These are phyloP conservation scores for Ifrita kowaldi DNA, from an alignment of 2,113 vertebrate species.

Conservation along the genomic window DNA sequence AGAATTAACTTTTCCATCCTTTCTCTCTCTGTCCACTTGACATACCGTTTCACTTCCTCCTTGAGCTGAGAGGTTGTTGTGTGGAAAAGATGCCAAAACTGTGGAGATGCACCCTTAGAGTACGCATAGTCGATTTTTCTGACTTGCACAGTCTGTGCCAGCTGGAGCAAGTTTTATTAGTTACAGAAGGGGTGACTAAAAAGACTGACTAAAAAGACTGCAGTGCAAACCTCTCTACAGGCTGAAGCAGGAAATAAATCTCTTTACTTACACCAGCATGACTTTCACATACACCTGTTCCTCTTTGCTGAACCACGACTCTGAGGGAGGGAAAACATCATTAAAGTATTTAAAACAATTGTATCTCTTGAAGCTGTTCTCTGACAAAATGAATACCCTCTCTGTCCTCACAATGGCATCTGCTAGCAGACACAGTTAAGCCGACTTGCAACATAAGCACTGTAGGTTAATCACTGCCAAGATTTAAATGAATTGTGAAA, in stretches of 20 bases:
- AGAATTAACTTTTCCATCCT: not conserved
- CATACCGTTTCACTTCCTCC: not conserved
- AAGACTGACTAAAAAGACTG: not conserved
- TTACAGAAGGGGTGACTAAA: not conserved
- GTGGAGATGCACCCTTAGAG: not conserved
- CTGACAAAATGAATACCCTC: not conserved
- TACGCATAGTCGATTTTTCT: not conserved
- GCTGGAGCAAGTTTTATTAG: not conserved
- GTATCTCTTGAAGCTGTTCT: not conserved
- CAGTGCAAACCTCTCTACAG: not conserved
- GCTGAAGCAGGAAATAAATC: not conserved
- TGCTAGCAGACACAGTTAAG: not conserved
- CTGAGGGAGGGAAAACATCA: not conserved
- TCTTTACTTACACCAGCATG: not conserved
- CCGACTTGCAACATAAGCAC: not conserved
- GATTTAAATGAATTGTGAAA: not conserved
- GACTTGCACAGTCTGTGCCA: not conserved
- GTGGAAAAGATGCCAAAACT: not conserved
- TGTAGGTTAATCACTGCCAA: not conserved
- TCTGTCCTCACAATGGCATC: not conserved
- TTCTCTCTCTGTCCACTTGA: not conserved
- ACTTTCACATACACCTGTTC: not conserved
- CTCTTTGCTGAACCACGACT: not conserved
- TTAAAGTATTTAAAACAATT: not conserved
- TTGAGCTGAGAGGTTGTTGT: not conserved